Base-by-base conservation (phyloP, 2,797 vertebrate species). In the Hozukius guyotensis region DNA sequence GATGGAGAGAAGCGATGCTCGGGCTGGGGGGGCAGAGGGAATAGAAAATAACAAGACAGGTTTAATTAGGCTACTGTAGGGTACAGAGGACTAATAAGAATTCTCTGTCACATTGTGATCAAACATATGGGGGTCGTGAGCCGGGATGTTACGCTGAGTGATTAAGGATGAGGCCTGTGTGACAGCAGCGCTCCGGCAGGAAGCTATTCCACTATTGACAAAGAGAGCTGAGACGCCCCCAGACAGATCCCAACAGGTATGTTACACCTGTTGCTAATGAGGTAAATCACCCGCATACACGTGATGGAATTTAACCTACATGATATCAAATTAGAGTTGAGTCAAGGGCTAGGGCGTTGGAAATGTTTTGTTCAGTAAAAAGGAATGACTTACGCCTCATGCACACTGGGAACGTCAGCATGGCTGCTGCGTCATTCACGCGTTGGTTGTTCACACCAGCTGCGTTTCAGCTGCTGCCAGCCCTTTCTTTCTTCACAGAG, bases 41-140 rank as follows among this genome's bases (percentile, higher is more conserved):
- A 91, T 73, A 83, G 65, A 73, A 85, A 80, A 84, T 67, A 90
- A 90, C 77, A 78, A 85, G 74, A 82, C 68, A 75, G 38, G 63
- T 82, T 88, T 81, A 84, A 89, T 88, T 85, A 52, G 49, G 20
- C 20, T 52, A 83, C 59, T 69, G 77, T 65, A 67, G 63, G 68
- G 32, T 78, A 72, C 64, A 60, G 55, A 75, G 59, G 56, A 84
- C 71, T 75, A 85, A 89, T 80, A 86, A 49, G 75, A 75, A 72
- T 75, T 70, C 59, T 82, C 65, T 86, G 75, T 84, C 75, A 84
- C 63, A 56, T 71, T 74, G 78, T 80, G 76, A 82, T 87, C 78
- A 86, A 86, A 89, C 75, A 81, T 55, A 81, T 66, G 78, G 76
- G 69, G 77, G 79, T 81, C 70, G 6, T 73, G 83, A 81, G 80